Percentiles rank a stretch among this genome's conserved stretches.
These are phyloP conservation scores for Callipepla squamata DNA, from an alignment of 2,113 vertebrate genomes.

Conservation along the genomic window DNA sequence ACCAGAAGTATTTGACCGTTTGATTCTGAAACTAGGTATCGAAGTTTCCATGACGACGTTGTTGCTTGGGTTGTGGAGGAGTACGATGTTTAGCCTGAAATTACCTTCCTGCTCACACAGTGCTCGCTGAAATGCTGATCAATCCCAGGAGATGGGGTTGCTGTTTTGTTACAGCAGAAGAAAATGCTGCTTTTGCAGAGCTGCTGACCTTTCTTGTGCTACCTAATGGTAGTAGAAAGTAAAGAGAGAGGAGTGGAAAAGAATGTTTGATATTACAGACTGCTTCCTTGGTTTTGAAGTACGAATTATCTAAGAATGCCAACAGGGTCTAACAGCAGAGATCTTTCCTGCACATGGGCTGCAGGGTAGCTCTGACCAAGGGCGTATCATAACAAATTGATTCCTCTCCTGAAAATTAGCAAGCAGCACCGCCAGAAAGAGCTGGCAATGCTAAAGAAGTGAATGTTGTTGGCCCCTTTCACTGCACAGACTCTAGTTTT, in stretches of 20 bases:
- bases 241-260: not conserved
- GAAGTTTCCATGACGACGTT: constrained; percentile 41
- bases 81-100: not conserved
- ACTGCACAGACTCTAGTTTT: not conserved
- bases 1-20: not conserved
- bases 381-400: fast-evolving
- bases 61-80: not conserved
- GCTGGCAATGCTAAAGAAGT: not conserved
- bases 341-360: not conserved
- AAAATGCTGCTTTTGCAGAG: not conserved
- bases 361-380: not conserved
- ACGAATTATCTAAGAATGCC: not conserved
- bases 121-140: not conserved
- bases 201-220: not conserved
- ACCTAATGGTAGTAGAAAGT: not conserved
- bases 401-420: not conserved
- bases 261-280: not conserved
- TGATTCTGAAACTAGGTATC: not conserved
- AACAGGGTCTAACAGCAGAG: not conserved
- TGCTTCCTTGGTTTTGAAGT: not conserved
- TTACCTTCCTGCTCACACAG: not conserved
- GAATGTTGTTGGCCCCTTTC: not conserved
- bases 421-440: not conserved
- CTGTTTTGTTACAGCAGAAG: not conserved
- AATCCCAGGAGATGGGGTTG: not conserved